Percentiles rank a stretch among this genome's conserved stretches.
These are phyloP conservation scores for Anabas testudineus DNA, from an alignment of 2,797 vertebrate genomes.

Conservation along the genomic window DNA sequence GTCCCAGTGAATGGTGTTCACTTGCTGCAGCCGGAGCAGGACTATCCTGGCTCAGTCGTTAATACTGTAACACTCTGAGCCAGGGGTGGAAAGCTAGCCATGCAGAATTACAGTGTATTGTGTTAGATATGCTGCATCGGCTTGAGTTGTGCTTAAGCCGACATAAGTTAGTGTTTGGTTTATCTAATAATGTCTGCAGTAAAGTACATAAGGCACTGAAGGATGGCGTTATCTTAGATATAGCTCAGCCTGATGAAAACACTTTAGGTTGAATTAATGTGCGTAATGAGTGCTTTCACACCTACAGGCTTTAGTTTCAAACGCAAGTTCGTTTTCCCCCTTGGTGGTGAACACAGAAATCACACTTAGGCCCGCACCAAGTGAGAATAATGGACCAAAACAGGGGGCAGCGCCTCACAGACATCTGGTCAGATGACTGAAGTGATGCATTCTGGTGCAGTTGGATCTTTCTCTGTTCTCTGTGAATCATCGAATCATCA, in stretches of 20 bases:
- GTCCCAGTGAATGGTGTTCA: conserved; percentile 67
- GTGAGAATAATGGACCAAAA: no score
- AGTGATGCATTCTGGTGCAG: no score
- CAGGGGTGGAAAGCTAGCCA: conserved; percentile 57
- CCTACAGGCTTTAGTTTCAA: no score
- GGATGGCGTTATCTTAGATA: background rate
- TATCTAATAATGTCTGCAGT: conserved; percentile 29
- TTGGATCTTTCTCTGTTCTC: no score
- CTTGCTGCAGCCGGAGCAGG: conserved; percentile 46
- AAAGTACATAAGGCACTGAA: background rate
- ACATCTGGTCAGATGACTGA: no score
- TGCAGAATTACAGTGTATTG: conserved; percentile 51
- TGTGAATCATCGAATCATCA: no score
- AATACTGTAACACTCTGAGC: conserved; percentile 54
- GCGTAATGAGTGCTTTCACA: no score
- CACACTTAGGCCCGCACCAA: no score
- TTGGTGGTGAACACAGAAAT: no score
- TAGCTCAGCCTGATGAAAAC: background rate
- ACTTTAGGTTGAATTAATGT: background rate
- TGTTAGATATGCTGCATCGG: conserved; percentile 54
- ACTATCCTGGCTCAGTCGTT: conserved; percentile 62
- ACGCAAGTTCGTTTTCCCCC: no score
- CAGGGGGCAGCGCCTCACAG: no score
- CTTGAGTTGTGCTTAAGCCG: conserved; percentile 35
- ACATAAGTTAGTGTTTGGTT: conserved; percentile 44